Percentiles rank a stretch among this genome's conserved stretches.
These are phyloP conservation scores for Eriosoma lanigerum DNA, from an alignment of 1,140 invertebrate species.

Conservation along the genomic window DNA sequence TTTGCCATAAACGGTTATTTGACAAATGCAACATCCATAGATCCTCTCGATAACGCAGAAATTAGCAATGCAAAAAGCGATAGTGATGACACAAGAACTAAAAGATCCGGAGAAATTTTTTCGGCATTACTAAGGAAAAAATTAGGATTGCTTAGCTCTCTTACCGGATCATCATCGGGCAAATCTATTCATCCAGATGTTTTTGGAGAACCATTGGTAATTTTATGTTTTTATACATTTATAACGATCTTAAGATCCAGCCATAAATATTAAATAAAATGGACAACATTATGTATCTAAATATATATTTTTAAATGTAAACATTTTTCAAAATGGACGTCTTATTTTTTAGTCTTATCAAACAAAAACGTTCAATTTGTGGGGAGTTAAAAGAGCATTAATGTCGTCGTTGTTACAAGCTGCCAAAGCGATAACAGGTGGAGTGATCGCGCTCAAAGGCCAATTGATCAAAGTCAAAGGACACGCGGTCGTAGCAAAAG, in stretches of 20 bases:
- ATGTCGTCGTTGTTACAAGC: constrained; percentile 78
- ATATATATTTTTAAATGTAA: not conserved
- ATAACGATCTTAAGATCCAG: too few species aligned
- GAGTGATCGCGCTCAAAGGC: constrained; percentile 78
- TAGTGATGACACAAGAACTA: not conserved
- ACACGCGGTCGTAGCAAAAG: constrained; percentile 71
- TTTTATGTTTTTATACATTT: not conserved
- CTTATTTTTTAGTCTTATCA: constrained; percentile 59
- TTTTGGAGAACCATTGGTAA: constrained; percentile 15
- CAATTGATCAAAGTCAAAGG: constrained; percentile 81
- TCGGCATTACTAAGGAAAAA: constrained; percentile 13
- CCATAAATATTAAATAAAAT: not conserved
- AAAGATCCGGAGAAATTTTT: constrained; percentile 28
- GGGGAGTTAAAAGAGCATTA: constrained; percentile 77
- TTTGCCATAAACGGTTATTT: not conserved
- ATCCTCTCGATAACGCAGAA: not conserved
- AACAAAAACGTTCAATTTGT: constrained; percentile 68
- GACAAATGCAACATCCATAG: not conserved
- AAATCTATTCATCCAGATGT: constrained; percentile 10
- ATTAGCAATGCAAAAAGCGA: not conserved
- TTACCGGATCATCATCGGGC: constrained; percentile 1
- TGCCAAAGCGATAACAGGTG: constrained; percentile 80
- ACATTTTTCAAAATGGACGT: not conserved
- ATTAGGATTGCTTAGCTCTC: not conserved
- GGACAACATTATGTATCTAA: not conserved